Conservation (phyloP, 1,140 invertebrate species). For the Drosophila fuyamai region DNA sequence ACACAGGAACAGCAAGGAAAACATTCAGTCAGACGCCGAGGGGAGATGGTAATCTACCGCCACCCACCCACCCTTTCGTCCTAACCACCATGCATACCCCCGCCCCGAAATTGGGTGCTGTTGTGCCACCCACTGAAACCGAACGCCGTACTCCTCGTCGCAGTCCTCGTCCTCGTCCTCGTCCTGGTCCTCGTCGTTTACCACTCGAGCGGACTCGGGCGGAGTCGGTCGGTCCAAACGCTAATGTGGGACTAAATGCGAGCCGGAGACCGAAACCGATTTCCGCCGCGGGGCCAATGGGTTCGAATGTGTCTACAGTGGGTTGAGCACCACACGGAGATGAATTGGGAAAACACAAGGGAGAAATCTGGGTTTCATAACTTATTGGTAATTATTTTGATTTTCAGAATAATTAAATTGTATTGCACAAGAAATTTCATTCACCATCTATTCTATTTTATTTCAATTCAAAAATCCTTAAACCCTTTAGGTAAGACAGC, state of each 20-base stretch:
- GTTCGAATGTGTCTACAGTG: constrained; percentile 15
- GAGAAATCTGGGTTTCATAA: neutral
- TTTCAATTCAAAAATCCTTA: no score
- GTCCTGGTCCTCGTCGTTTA: constrained; percentile 36
- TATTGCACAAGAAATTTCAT: no score
- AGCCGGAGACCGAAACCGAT: constrained; percentile 70
- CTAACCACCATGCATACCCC: constrained; percentile 6
- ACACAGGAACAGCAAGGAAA: constrained; percentile 30
- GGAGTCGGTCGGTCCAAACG: constrained; percentile 48
- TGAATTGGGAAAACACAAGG: neutral
- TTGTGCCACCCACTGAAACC: constrained; percentile 27
- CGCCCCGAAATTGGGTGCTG: neutral
- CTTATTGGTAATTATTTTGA: neutral
- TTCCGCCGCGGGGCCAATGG: constrained; percentile 50
- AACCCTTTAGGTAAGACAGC: no score
- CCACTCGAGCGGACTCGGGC: constrained; percentile 49
- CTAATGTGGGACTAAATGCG: constrained; percentile 78
- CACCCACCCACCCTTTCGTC: constrained; percentile 14
- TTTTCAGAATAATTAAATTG: neutral
- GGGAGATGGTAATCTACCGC: constrained; percentile 45
- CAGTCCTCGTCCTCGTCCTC: constrained; percentile 3
- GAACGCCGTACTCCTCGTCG: constrained; percentile 13
- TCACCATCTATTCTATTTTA: no score
- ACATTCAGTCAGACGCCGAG: constrained; percentile 37
- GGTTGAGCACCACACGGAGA: neutral